Evolutionary conservation across 2,888 invertebrate species (phyloP), one percentile per base, ranked within the genome.

Genomic region (Dolomedes plantarius): DNA sequence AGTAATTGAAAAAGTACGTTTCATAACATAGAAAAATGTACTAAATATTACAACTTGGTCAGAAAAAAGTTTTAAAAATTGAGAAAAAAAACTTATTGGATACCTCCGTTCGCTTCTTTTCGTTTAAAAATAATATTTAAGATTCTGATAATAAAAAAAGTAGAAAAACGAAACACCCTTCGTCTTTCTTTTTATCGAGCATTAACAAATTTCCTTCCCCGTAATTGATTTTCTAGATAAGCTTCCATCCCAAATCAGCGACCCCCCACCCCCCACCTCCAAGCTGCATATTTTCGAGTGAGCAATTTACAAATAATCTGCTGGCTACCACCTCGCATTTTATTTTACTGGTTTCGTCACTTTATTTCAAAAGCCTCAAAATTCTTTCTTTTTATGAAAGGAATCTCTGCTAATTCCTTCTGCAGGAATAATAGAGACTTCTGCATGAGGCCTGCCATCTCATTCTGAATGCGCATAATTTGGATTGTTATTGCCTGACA

Each of bases 321-420:
- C 23, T 23, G 16, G 23, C 19, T 5, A 23, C 56, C 16, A 23
- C 16, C 23, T 6, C 23, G 16, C 19, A 19, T 23, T 56, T 56
- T 23, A 23, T 56, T 56, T 23, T 56, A 46, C 23, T 56, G 56
- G 56, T 23, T 56, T 56, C 56, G 23, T 11, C 56, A 56, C 56
- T 56, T 56, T 23, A 23, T 56, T 56, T 11, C 23, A 56, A 56
- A 56, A 3, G 23, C 1, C 11, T 11, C 23, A 6, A 56, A 19
- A 1, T 56, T 67, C 32, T 36, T 36, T 32, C 36, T 67, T n/a
- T 32, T 67, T 67, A n/a, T n/a, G 9, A 72, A 76, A 71, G 65
- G 68, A 83, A 72, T 67, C 67, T 65, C 27, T 64, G 76, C 82
- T 83, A 83, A 83, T 83, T 83, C 76, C 76, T 64, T 65, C 71